Base-by-base conservation (phyloP, 2,888 invertebrate genomes). In the Cryptosula pallasiana region DNA sequence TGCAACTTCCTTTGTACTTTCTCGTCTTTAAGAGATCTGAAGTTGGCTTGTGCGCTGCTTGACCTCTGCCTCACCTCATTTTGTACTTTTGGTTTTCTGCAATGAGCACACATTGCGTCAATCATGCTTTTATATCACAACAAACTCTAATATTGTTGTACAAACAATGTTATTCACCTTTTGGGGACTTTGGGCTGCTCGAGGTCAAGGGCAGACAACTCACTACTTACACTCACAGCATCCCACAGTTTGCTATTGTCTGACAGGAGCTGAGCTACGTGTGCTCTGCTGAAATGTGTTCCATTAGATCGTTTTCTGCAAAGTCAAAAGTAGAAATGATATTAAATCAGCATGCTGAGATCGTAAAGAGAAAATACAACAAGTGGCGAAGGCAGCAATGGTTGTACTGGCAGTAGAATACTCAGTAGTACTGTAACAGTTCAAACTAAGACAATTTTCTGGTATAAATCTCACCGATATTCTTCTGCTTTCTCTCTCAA, bases 401-500 rank as follows among this genome's bases (percentile, higher is more conserved):
- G 45, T 45, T 45, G n/a, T 16, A 20, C 54, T 82, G 16, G 82
- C n/a, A n/a, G n/a, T n/a, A n/a, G n/a, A n/a, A n/a, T n/a, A n/a
- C n/a, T n/a, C n/a, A n/a, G n/a, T n/a, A n/a, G n/a, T n/a, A n/a
- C n/a, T n/a, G n/a, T n/a, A n/a, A n/a, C n/a, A n/a, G n/a, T n/a
- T n/a, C n/a, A n/a, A n/a, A n/a, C n/a, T n/a, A n/a, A n/a, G n/a
- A n/a, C n/a, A n/a, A n/a, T n/a, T n/a, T n/a, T n/a, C n/a, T 55
- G 5, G 23, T 55, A 16, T 55, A 3, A 82, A 36, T 85, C 77
- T 88, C 93, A 93, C 90, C 93, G 93, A 87, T 96, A 97, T 87
- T 95, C 95, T 82, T 92, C 93, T 82, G 96, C 96, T 86, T 94
- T 93, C 86, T 93, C 93, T 83, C 95, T 90, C 81, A 95, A 89